Evolutionary conservation across 2,888 invertebrate genomes (phyloP), one percentile per base, ranked within the genome.

Genomic region (Tortrix viridana): DNA sequence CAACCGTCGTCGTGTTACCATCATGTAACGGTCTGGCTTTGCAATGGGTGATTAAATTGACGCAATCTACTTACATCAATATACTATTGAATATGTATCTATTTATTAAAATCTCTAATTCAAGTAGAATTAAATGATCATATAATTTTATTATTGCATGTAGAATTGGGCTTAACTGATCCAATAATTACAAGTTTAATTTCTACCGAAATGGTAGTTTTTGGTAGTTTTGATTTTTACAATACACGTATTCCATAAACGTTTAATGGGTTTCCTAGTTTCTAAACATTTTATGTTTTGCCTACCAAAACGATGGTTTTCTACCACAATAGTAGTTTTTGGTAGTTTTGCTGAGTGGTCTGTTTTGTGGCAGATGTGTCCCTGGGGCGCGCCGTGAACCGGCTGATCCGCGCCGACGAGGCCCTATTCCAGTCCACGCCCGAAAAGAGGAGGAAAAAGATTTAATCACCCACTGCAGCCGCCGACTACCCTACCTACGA

Each of bases 381-480:
- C 70, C 83, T 92, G 85, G 88, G 87, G 75, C 90, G 92, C 71
- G 88, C 92, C 37, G 92, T 91, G 68, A 92, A 89, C 80, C 80
- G 92, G 5, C 85, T 92, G 72, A 90, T 89, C 41, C 84, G 91
- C 20, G 90, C 89, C 26, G 92, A 92, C 76, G 91, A 92, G 52
- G 89, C 84, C 16, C 76, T 91, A 73, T 92, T 87, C 84, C 88
- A 81, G 75, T 77, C 80, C 1, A 92, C 92, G 58, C 92, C 92
- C 5, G 90, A 92, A 77, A 91, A 92, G 74, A 80, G 92, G 60
- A 88, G 92, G 76, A 92, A 92, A 85, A 91, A 91, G 77, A 91
- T 91, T 70, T 89, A 89, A 86, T 66, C 73, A 71, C 65, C 65
- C 52, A 41, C 20, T 65, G 50, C 67, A 22, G 58, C 16, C 38